Evolutionary conservation across 2,113 vertebrate species (phyloP).

Genomic region (Antigone vipio): DNA sequence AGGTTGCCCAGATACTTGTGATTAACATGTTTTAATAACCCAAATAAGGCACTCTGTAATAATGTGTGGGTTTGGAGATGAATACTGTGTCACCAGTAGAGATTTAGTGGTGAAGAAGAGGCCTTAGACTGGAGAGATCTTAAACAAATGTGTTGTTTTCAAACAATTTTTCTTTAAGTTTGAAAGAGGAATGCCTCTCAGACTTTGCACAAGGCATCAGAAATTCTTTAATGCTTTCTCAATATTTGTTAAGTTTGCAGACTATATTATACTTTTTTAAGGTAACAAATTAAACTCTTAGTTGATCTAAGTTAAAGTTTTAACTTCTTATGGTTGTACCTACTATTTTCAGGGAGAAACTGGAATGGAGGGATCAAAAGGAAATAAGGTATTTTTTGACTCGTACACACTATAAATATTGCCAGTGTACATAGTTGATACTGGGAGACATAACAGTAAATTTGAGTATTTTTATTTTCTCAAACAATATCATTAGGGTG

Average conservation of each 20-base stretch:
- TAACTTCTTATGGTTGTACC: neutral
- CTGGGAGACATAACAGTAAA: neutral
- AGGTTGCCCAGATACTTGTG: neutral
- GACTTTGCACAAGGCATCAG: neutral
- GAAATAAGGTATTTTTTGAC: constrained; percentile 80
- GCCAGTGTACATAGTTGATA: neutral
- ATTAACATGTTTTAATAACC: neutral
- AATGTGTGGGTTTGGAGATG: neutral
- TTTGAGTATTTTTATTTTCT: neutral
- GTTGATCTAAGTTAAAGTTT: neutral
- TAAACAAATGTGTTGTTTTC: neutral
- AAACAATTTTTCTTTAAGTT: neutral
- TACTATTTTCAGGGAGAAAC: constrained; percentile 78
- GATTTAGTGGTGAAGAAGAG: neutral
- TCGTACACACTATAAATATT: neutral
- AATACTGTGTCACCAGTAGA: neutral
- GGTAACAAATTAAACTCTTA: neutral
- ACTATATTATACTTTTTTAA: neutral
- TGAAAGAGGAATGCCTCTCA: neutral
- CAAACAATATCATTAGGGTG: constrained; percentile 62
- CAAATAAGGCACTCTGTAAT: neutral
- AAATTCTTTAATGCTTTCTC: neutral
- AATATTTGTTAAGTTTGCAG: neutral
- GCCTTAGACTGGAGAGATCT: neutral
- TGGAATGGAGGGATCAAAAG: constrained; percentile 79